Conservation (phyloP, 2,113 vertebrate species). For the Heloderma charlesbogerti region DNA sequence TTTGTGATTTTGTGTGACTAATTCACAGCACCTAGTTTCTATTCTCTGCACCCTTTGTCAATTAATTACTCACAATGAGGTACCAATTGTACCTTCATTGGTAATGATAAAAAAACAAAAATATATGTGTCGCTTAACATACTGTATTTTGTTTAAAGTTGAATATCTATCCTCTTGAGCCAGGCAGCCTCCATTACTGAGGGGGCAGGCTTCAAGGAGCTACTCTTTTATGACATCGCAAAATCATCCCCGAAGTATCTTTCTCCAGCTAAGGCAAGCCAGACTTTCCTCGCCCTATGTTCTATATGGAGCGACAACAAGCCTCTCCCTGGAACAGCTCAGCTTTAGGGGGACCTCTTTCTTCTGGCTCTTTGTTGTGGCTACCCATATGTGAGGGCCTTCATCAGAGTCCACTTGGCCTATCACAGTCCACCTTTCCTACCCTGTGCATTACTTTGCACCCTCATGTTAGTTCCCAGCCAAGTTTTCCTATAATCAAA, state of each 20-base stretch:
- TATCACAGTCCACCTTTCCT: not conserved
- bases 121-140: not conserved
- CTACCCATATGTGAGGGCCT: not conserved
- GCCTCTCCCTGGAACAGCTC: too few species aligned
- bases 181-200: not conserved
- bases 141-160: not conserved
- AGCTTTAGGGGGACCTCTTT: not conserved
- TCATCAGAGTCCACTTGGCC: too few species aligned
- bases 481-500: not conserved
- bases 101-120: not conserved
- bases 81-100: not conserved
- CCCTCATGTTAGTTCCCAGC: not conserved
- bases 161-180: not conserved
- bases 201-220: not conserved
- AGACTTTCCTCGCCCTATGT: not conserved
- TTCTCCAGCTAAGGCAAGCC: not conserved
- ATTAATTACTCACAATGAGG: not conserved
- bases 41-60: conserved; percentile 1
- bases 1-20: too few species aligned
- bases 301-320: not conserved
- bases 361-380: not conserved
- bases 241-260: not conserved
- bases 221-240: not conserved
- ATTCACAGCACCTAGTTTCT: not conserved
- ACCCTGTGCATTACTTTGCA: not conserved